Evolutionary conservation across 2,797 vertebrate genomes (phyloP).

Genomic region (Catharus ustulatus): DNA sequence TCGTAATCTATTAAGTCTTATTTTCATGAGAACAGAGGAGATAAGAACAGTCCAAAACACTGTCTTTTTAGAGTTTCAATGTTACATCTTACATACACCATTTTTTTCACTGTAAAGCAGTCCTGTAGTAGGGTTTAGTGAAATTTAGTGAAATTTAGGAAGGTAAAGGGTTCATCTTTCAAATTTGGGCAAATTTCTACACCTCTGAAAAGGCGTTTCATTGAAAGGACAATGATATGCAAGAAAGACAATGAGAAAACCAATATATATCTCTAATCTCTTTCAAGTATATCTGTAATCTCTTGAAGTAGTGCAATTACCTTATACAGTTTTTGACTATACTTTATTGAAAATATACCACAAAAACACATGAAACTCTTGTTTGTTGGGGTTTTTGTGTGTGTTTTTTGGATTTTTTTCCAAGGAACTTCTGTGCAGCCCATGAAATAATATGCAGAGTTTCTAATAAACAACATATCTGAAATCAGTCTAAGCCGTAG

Average conservation of each 20-base stretch:
- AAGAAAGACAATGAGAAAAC: constrained; percentile 20
- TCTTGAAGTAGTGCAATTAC: constrained; percentile 10
- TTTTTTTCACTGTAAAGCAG: neutral
- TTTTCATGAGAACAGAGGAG: neutral
- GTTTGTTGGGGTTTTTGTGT: neutral
- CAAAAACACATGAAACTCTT: neutral
- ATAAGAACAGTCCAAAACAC: neutral
- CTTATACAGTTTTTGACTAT: constrained; percentile 12
- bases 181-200: neutral
- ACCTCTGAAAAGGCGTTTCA: neutral
- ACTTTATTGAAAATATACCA: constrained; percentile 19
- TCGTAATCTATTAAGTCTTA: neutral
- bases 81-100: neutral
- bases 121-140: neutral
- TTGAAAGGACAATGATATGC: constrained; percentile 2
- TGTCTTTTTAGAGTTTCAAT: neutral
- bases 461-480: constrained; percentile 33
- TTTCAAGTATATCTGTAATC: constrained; percentile 23
- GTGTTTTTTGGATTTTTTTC: neutral
- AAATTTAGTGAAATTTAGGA: neutral
- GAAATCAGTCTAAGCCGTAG: constrained; percentile 4
- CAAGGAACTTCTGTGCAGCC: constrained; percentile 10
- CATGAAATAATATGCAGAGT: neutral
- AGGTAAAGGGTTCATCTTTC: neutral
- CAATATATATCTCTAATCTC: neutral